Conservation (phyloP, 2,888 invertebrate species). For the Pandemis cinnamomeana region DNA sequence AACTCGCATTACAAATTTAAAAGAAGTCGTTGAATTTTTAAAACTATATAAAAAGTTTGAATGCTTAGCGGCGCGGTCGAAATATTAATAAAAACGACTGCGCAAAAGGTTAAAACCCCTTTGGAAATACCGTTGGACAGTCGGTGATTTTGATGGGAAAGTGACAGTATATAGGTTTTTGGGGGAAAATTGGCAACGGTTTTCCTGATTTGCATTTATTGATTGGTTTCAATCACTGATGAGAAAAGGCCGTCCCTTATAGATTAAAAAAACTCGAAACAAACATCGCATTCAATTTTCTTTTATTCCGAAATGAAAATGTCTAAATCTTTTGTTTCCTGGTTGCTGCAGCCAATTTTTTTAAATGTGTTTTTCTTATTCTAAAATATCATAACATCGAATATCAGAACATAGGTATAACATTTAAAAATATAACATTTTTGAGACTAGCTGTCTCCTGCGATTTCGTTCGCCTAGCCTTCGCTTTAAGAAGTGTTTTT, state of each 20-base stretch:
- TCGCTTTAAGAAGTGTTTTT: too few species aligned
- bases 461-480: too few species aligned
- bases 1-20: conserved; percentile 40
- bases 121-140: conserved; percentile 9
- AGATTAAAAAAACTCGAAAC: too few species aligned
- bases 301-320: too few species aligned
- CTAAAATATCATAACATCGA: too few species aligned
- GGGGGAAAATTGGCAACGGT: not conserved
- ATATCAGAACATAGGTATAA: too few species aligned
- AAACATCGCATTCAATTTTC: too few species aligned
- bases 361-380: too few species aligned
- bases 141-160: conserved; percentile 15
- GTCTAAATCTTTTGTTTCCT: too few species aligned
- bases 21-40: conserved; percentile 38
- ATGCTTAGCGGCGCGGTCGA: conserved; percentile 7
- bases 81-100: conserved; percentile 23
- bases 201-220: not conserved
- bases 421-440: too few species aligned
- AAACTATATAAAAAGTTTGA: conserved; percentile 38
- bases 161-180: not conserved
- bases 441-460: too few species aligned
- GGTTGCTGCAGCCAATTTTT: too few species aligned
- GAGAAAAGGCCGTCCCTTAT: not conserved
- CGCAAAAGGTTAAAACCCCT: conserved; percentile 12
- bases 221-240: not conserved